phyloP scores from a whole-genome alignment of 2,888 invertebrate genomes.

The Cerceris rybyensis region DNA sequence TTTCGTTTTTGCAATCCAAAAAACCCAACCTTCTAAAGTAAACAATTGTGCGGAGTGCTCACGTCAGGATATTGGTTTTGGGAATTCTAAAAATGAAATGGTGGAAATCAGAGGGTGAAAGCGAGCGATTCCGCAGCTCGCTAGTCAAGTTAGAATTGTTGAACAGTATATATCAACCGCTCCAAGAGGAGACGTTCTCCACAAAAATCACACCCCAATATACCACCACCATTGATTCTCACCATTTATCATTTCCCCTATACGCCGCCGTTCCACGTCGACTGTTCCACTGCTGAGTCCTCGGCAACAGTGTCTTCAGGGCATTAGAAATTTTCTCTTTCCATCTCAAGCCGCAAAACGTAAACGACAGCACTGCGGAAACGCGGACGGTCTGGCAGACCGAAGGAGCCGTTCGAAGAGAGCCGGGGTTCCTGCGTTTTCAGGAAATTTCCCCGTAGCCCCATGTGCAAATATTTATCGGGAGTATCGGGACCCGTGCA shows the following conservation, averaged over 20 bases:
- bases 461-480: slow-evolving; percentile 75
- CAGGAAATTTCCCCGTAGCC: slow-evolving; percentile 72
- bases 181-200: neutral
- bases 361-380: slow-evolving; percentile 48
- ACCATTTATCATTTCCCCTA: no score
- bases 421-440: slow-evolving; percentile 56
- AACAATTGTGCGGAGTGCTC: no score
- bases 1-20: no score
- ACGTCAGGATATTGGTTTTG: no score
- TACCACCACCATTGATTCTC: neutral
- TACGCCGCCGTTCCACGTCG: slow-evolving; percentile 15
- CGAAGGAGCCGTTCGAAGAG: slow-evolving; percentile 10
- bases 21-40: no score
- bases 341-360: slow-evolving; percentile 11
- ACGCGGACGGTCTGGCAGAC: slow-evolving; percentile 17
- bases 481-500: slow-evolving; percentile 67
- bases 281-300: slow-evolving; percentile 10
- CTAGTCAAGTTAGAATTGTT: no score
- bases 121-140: no score
- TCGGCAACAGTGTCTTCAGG: slow-evolving; percentile 39
- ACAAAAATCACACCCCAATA: neutral
- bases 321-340: slow-evolving; percentile 36
- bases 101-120: no score
- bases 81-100: no score
- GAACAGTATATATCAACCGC: neutral